Evolutionary conservation across 2,888 invertebrate species (phyloP), one percentile per base, ranked within the genome.

Genomic region (Folsomia manolachei): DNA sequence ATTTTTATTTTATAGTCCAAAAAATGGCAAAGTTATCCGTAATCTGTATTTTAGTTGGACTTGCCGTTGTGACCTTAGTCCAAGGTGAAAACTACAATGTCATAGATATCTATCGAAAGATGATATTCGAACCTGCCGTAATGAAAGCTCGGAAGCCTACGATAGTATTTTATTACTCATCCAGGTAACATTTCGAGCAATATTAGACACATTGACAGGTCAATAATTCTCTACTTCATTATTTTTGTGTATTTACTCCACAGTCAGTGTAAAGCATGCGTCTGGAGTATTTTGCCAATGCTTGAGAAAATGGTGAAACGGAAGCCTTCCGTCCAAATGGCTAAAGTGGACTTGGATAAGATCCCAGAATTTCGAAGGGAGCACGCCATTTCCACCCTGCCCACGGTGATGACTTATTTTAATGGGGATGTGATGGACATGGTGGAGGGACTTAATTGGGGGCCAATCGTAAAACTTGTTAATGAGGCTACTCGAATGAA

Each of bases 331-430:
- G 23, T 66, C 23, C 52, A 66, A 11, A 52, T 66, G 66, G 71
- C 71, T 24, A 71, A 71, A 62, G 71, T 65, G 27, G 71, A 71
- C 24, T 66, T 71, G 56, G 71, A 71, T 25, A 66, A 65, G 39
- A 23, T 71, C 18, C 71, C 71, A 19, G 71, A 71, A 21, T 24
- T 65, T 9, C 27, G 56, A 39, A 64, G 25, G 25, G 24, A 56
- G n/a, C 66, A 66, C 27, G 71, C 60, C 1, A 71, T 71, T 51
- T 18, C 27, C 7, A 66, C 65, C 1, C 23, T 71, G 14, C 71
- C 71, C 7, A 71, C 71, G 1, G 64, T 64, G 14, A 65, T 65
- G 27, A 53, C 60, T 18, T 71, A 63, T 62, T 71, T 68, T 39
- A 23, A 71, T 19, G 71, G 71, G 9, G 71, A 71, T 27, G 69